These are phyloP conservation scores for Lepidocyrtinus sp. DNA, from an alignment of 2,888 invertebrate genomes.

Conservation along the genomic window DNA sequence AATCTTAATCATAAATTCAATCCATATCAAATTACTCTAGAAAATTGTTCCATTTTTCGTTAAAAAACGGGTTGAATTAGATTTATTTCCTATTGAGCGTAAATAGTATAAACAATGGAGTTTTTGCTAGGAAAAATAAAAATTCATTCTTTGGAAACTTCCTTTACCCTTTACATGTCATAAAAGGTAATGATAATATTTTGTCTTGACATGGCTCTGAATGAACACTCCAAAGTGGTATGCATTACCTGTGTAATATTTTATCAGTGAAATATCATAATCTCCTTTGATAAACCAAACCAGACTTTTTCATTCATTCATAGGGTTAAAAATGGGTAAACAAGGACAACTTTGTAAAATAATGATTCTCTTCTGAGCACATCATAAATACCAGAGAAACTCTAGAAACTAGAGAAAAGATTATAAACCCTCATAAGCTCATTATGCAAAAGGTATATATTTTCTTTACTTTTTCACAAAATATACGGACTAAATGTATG, in stretches of 20 bases:
- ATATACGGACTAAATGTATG: too few species aligned
- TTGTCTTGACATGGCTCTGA: neutral
- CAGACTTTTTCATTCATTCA: constrained; percentile 50
- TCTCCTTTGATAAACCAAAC: too few species aligned
- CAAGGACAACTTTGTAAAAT: constrained; percentile 30
- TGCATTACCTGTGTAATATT: neutral
- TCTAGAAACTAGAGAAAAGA: too few species aligned
- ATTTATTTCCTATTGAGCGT: too few species aligned
- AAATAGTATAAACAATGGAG: too few species aligned
- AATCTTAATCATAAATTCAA: too few species aligned
- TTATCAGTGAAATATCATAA: constrained; percentile 1
- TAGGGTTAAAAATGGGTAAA: constrained; percentile 20
- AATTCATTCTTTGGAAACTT: too few species aligned
- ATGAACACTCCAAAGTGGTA: constrained; percentile 11
- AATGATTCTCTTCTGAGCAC: constrained; percentile 30
- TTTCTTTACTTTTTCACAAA: constrained; percentile 21
- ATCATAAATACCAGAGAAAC: constrained; percentile 26
- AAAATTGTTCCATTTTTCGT: too few species aligned
- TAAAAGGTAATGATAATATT: neutral
- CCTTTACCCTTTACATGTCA: neutral
- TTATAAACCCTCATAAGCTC: too few species aligned
- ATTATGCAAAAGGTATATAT: constrained; percentile 35
- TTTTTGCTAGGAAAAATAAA: too few species aligned
- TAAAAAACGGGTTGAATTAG: too few species aligned
- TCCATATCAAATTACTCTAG: too few species aligned